Conservation (phyloP, 37 sponge, comb jelly and placozoan genomes). For the Tethya wilhelma region DNA sequence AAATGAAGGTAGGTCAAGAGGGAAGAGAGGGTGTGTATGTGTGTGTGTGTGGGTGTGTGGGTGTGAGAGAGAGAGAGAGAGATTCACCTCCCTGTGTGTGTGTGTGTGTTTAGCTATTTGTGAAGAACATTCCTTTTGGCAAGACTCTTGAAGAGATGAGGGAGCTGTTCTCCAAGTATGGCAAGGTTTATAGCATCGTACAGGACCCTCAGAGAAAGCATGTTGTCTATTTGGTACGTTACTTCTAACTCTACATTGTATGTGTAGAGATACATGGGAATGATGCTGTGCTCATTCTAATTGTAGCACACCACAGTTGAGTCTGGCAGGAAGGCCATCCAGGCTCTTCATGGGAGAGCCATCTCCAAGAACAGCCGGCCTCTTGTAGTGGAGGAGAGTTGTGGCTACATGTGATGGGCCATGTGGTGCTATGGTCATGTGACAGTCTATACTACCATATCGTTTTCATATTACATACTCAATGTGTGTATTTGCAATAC, state of each 20-base stretch:
- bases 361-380: conserved; percentile 4
- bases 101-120: conserved; percentile 14
- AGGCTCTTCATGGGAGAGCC: conserved; percentile 2
- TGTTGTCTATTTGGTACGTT: conserved; percentile 1
- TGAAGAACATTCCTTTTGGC: conserved; percentile 8
- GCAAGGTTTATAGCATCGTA: background rate
- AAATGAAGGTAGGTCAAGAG: too few relatives aligned
- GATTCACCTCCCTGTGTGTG: too few relatives aligned
- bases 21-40: too few relatives aligned
- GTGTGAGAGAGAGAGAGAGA: too few relatives aligned
- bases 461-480: too few relatives aligned
- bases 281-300: too few relatives aligned
- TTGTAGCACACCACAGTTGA: too few relatives aligned
- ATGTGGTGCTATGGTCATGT: background rate
- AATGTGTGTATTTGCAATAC: too few relatives aligned
- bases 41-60: too few relatives aligned
- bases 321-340: background rate
- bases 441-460: background rate
- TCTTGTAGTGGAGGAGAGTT: conserved; percentile 2
- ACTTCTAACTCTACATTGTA: too few relatives aligned
- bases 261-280: too few relatives aligned
- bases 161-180: background rate
- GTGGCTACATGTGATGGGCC: too few relatives aligned
- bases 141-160: background rate
- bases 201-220: conserved; percentile 1